Percentiles rank a stretch among this genome's conserved stretches.
These are phyloP conservation scores for Sebastes itinus DNA, from an alignment of 2,797 vertebrate species.

Conservation along the genomic window DNA sequence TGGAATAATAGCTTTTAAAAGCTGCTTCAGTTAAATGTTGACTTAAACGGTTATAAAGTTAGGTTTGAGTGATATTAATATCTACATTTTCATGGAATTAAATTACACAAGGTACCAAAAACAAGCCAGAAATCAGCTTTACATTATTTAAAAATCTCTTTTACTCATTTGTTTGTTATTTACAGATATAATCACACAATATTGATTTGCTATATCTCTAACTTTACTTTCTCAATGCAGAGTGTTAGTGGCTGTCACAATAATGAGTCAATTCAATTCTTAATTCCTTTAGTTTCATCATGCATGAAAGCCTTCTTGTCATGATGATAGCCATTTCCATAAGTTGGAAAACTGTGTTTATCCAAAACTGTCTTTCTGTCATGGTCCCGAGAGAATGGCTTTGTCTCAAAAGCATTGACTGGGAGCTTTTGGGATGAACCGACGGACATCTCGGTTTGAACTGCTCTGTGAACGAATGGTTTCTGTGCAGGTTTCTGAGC, in stretches of 20 bases:
- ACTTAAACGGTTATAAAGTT: conserved; percentile 16
- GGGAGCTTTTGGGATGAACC: conserved; percentile 78
- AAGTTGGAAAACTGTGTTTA: conserved; percentile 69
- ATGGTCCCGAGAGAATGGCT: conserved; percentile 55
- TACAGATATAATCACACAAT: conserved; percentile 8
- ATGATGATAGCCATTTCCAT: conserved; percentile 70
- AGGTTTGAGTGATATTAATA: conserved; percentile 1
- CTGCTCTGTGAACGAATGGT: conserved; percentile 62
- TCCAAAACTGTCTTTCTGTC: conserved; percentile 74
- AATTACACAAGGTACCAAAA: neutral
- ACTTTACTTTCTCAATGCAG: neutral
- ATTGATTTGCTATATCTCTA: neutral
- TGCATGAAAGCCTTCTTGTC: conserved; percentile 71
- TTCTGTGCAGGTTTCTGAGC: conserved; percentile 71
- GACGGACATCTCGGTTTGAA: conserved; percentile 84
- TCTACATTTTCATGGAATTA: neutral
- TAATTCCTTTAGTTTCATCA: conserved; percentile 70
- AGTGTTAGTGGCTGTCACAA: neutral
- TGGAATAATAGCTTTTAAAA: neutral
- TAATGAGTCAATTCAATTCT: conserved; percentile 36
- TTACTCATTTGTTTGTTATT: neutral
- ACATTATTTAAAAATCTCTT: neutral
- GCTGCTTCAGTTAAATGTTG: neutral
- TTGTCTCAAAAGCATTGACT: conserved; percentile 74
- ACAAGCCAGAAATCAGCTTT: conserved; percentile 3